phyloP scores from a whole-genome alignment of 1,140 invertebrate genomes.

The Apis mellifera region Amel_HAv3.1 CM009934.2:3091001-3091500 shows the following conservation, averaged over 20 bases:
- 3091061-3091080: no score
- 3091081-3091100: neutral
- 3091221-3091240: slow-evolving; percentile 58
- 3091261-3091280: slow-evolving; percentile 37
- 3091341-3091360: neutral
- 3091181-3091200: slow-evolving; percentile 70
- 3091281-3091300: slow-evolving; percentile 24
- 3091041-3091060: no score
- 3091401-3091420: neutral
- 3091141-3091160: slow-evolving; percentile 59
- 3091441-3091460: neutral
- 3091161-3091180: slow-evolving; percentile 75
- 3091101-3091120: neutral
- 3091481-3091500: slow-evolving; percentile 46
- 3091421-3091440: neutral
- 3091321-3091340: slow-evolving; percentile 39
- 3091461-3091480: slow-evolving; percentile 37
- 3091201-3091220: slow-evolving; percentile 71
- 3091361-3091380: slow-evolving; percentile 39
- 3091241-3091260: neutral
- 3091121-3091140: neutral
- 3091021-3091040: no score
- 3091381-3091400: slow-evolving; percentile 9
- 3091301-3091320: slow-evolving; percentile 43
- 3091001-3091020: no score